A percentile compares a stretch with the other conserved stretches of the same genome.
phyloP scores from a whole-genome alignment of 2,113 vertebrate species.

The Thalassoma bifasciatum region DNA sequence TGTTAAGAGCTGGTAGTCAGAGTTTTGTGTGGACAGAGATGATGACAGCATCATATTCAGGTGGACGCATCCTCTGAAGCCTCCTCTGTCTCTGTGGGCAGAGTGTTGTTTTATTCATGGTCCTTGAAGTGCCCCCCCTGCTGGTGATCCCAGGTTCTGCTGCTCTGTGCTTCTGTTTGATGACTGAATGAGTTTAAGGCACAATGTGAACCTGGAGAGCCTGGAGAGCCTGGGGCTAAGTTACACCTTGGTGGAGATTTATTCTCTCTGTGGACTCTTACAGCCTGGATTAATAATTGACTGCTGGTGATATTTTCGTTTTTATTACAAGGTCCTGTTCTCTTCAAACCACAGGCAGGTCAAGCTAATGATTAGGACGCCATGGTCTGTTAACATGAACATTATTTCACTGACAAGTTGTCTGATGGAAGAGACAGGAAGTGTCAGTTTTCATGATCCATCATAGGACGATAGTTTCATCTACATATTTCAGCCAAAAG shows the following conservation, averaged over 20 bases:
- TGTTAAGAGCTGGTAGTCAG: too few relatives aligned
- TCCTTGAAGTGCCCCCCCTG: neutral
- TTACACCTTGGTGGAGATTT: too few relatives aligned
- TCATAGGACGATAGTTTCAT: neutral
- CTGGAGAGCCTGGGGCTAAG: too few relatives aligned
- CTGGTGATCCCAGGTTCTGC: neutral
- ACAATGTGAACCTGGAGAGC: too few relatives aligned
- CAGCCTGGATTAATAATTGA: slow-evolving; percentile 23
- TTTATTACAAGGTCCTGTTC: neutral
- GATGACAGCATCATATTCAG: neutral
- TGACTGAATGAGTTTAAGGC: too few relatives aligned
- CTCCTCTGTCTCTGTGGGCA: neutral
- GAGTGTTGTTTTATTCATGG: slow-evolving; percentile 31
- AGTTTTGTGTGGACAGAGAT: too few relatives aligned
- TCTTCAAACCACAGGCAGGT: neutral
- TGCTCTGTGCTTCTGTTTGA: too few relatives aligned
- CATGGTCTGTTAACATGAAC: neutral
- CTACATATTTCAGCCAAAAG: too few relatives aligned
- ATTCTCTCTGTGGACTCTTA: neutral
- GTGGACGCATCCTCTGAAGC: neutral
- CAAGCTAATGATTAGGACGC: slow-evolving; percentile 21
- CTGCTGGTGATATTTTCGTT: neutral
- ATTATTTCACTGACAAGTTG: slow-evolving; percentile 38
- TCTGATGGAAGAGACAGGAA: neutral
- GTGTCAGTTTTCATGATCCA: neutral